These are phyloP conservation scores for Prenolepis imparis DNA, from an alignment of 2,888 invertebrate species.

Conservation along the genomic window DNA sequence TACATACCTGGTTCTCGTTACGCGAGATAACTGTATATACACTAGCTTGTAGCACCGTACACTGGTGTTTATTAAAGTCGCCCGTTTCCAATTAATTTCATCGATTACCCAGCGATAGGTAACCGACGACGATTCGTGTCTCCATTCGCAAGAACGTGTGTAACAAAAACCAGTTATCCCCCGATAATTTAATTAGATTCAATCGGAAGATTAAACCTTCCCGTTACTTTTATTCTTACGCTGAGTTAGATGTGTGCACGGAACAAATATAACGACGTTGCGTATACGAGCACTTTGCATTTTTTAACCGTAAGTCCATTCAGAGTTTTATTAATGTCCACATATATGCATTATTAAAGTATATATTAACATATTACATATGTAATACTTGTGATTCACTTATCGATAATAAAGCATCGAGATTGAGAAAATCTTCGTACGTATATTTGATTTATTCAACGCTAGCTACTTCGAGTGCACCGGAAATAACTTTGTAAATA, in stretches of 20 bases:
- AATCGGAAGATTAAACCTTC: constrained; percentile 43
- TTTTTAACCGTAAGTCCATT: neutral
- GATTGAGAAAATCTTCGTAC: neutral
- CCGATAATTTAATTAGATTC: constrained; percentile 70
- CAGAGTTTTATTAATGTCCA: neutral
- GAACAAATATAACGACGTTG: constrained; percentile 6
- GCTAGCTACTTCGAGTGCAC: neutral
- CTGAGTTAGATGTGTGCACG: neutral
- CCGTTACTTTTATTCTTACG: constrained; percentile 14
- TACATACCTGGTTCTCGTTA: neutral
- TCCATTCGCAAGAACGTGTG: neutral
- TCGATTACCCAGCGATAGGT: constrained; percentile 60
- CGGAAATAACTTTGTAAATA: constrained; percentile 21
- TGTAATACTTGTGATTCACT: neutral
- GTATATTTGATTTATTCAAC: constrained; percentile 2
- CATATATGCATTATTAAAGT: neutral
- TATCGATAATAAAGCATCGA: neutral
- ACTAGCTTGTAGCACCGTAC: neutral
- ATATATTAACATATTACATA: neutral
- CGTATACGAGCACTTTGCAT: neutral
- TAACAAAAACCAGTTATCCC: constrained; percentile 50
- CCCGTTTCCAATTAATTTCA: constrained; percentile 69
- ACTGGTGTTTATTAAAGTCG: constrained; percentile 57
- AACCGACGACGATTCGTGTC: constrained; percentile 44
- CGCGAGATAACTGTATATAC: constrained; percentile 12